Conservation (phyloP, 1,140 invertebrate genomes). For the Adoxophyes honmai region DNA sequence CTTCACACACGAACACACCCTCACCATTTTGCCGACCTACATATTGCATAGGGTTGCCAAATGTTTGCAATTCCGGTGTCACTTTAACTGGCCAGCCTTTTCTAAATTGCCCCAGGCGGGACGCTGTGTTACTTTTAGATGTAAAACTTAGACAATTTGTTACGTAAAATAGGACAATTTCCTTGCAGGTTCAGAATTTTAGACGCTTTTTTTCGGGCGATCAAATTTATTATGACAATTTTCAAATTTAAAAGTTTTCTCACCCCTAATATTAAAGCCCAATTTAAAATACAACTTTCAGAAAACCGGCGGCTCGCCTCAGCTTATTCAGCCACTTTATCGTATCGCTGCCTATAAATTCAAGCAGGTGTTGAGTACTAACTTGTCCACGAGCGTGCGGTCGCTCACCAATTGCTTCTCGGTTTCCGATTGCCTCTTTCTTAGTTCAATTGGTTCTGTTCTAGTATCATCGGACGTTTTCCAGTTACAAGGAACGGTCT, state of each 20-base stretch:
- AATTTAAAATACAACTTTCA: conserved; percentile 10
- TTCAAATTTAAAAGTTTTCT: too few species aligned
- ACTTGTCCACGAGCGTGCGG: conserved; percentile 32
- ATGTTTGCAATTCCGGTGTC: too few species aligned
- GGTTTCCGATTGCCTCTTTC: conserved; percentile 38
- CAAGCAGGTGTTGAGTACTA: conserved; percentile 36
- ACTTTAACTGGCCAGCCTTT: too few species aligned
- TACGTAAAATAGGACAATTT: too few species aligned
- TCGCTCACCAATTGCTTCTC: conserved; percentile 40
- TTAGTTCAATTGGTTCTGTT: conserved; percentile 34
- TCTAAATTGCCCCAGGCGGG: too few species aligned
- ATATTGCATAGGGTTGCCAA: neutral
- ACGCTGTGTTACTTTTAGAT: too few species aligned
- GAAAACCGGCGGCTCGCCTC: neutral
- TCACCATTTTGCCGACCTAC: too few species aligned
- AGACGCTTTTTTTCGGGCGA: too few species aligned
- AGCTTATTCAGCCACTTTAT: conserved; percentile 22
- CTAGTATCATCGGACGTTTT: conserved; percentile 24
- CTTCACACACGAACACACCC: conserved; percentile 29
- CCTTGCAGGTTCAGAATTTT: too few species aligned
- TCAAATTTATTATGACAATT: too few species aligned
- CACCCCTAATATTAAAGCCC: neutral
- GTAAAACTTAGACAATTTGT: too few species aligned
- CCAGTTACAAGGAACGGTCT: conserved; percentile 25
- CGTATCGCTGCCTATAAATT: conserved; percentile 25